Evolutionary conservation across 2,113 vertebrate genomes (phyloP).

Genomic region (Heloderma charlesbogerti): DNA sequence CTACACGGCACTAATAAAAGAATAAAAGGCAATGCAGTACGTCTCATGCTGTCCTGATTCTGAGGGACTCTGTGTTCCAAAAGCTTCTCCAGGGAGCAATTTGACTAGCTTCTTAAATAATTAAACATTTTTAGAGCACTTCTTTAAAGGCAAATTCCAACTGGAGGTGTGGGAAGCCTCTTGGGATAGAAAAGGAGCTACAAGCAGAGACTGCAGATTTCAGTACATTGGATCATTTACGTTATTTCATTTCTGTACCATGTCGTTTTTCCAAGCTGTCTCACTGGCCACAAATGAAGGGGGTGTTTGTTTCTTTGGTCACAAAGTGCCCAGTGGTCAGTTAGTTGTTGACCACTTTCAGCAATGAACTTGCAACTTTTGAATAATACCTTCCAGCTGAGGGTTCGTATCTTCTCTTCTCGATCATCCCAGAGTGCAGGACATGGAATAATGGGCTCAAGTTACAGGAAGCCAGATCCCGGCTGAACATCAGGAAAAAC

Average conservation of each 20-base stretch:
- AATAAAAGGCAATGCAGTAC: not conserved
- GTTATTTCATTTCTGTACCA: too few relatives aligned
- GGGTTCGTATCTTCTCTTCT: not conserved
- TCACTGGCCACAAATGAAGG: not conserved
- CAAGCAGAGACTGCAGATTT: not conserved
- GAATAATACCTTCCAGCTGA: not conserved
- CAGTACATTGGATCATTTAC: not conserved
- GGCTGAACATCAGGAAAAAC: too few relatives aligned
- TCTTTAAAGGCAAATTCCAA: not conserved
- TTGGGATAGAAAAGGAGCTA: not conserved
- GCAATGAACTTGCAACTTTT: not conserved
- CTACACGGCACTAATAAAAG: too few relatives aligned
- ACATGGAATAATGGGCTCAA: too few relatives aligned
- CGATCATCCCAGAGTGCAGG: too few relatives aligned
- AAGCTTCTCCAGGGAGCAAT: not conserved
- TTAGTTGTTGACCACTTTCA: too few relatives aligned
- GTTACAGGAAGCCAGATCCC: too few relatives aligned
- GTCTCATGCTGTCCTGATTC: not conserved
- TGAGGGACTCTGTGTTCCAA: not conserved
- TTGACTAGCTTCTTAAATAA: not conserved
- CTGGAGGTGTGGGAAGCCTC: not conserved
- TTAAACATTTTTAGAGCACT: not conserved
- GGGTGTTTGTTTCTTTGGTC: not conserved
- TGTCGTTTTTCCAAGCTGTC: not conserved
- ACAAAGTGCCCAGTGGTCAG: not conserved